Evolutionary conservation across 2,888 invertebrate genomes (phyloP), one percentile per base, ranked within the genome.

Genomic region (Leptopilina drosophilae): DNA sequence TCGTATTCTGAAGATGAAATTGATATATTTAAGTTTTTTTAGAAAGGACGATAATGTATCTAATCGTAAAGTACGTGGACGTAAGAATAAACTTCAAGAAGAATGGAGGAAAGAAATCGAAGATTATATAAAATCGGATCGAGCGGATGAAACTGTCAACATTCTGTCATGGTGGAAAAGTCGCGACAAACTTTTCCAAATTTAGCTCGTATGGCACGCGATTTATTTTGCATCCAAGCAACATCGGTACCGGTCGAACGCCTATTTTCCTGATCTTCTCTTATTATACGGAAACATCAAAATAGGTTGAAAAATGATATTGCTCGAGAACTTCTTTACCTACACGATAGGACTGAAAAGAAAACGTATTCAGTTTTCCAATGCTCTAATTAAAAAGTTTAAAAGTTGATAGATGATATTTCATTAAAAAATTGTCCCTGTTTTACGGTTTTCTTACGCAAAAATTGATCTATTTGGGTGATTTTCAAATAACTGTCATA

Each of bases 161-260:
- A 66, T 66, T 66, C 20, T 66, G 0, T n/a, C n/a, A 1, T 66
- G 66, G 66, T 66, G 66, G 66, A 66, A 66, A 66, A 14, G 20
- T 6, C n/a, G 20, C 12, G 42, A 12, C 11, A 66, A 9, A 66
- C 6, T 42, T 66, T 42, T 66, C 26, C 20, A 66, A 66, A n/a
- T 42, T 20, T 66, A 20, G 15, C 20, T 14, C n/a, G 20, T 14
- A 42, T 66, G 33, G 66, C 66, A 42, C 12, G 66, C 6, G 66
- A 66, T 66, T 12, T 66, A 2, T 42, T 66, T 1, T 42, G 14
- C 20, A 15, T 42, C 1, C 66, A 12, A 6, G 66, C 66, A 15
- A 42, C 66, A 20, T 66, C 15, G 6, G 66, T 66, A 42, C 42
- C 66, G 5, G 66, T 66, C 7, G 66, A 66, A 20, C n/a, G 66